phyloP scores from a whole-genome alignment of 2,888 invertebrate genomes.

The Eristalis arbustorum region DNA sequence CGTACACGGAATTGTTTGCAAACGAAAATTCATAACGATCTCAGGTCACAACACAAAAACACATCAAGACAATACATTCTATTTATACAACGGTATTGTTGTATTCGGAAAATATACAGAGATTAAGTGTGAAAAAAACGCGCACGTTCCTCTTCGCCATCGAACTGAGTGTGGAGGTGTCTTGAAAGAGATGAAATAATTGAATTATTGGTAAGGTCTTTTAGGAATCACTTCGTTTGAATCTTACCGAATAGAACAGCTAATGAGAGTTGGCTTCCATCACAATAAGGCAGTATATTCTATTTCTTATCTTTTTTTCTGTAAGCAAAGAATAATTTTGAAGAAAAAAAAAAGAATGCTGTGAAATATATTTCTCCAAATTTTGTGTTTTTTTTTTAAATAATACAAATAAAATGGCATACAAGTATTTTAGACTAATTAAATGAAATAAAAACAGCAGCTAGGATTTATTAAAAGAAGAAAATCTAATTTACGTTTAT shows the following conservation, averaged over 20 bases:
- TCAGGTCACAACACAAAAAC: neutral
- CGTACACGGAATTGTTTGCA: neutral
- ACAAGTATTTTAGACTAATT: neutral
- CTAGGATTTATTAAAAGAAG: neutral
- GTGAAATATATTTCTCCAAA: neutral
- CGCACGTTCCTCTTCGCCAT: neutral
- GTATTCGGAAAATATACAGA: neutral
- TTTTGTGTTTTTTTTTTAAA: neutral
- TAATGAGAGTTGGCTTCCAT: conserved; percentile 14
- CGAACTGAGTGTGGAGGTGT: neutral
- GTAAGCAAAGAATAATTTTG: conserved; percentile 19
- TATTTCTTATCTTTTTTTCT: conserved; percentile 65
- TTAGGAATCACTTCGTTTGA: neutral
- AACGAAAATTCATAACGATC: neutral
- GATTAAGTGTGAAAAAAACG: neutral
- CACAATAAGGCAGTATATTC: conserved; percentile 1
- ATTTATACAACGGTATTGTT: neutral
- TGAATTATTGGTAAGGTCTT: neutral
- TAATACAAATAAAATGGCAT: neutral
- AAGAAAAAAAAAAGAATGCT: neutral
- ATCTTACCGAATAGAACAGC: conserved; percentile 30
- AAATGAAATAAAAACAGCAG: neutral
- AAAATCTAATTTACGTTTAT: too few relatives aligned
- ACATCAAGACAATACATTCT: neutral
- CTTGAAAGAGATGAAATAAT: neutral